Conservation (phyloP, 2,888 invertebrate species). For the Mimumesa dahlbomi region DNA sequence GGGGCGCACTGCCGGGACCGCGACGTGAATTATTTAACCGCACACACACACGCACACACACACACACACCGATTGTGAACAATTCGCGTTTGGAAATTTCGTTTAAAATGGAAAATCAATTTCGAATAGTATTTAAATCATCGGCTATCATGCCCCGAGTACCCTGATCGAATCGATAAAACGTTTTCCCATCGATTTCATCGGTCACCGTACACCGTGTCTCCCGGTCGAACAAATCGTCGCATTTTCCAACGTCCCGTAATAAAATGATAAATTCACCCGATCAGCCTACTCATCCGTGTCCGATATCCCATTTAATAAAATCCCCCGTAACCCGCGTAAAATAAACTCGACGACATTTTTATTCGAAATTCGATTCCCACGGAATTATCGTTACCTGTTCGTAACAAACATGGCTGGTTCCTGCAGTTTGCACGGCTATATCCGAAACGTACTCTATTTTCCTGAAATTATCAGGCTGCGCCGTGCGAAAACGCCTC, state of each 20-base stretch:
- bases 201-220: not conserved
- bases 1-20: not conserved
- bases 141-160: not conserved
- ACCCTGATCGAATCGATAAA: constrained; percentile 21
- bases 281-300: constrained; percentile 19
- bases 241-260: constrained; percentile 4
- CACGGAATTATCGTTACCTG: constrained; percentile 39
- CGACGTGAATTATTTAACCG: not conserved
- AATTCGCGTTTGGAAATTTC: not conserved
- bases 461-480: constrained; percentile 25
- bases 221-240: constrained; percentile 10
- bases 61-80: not conserved
- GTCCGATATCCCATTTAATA: constrained; percentile 29
- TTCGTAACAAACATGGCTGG: constrained; percentile 17
- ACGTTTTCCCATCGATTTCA: constrained; percentile 25
- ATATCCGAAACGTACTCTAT: constrained; percentile 58
- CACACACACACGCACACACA: too few relatives aligned
- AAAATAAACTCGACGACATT: constrained; percentile 19
- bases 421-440: constrained; percentile 10
- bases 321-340: constrained; percentile 1
- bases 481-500: not conserved
- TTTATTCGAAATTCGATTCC: constrained; percentile 19
- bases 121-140: constrained; percentile 16
- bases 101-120: constrained; percentile 14
- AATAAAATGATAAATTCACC: constrained; percentile 34